phyloP scores from a whole-genome alignment of 2,888 invertebrate species.

The Chrysolina haemoptera region DNA sequence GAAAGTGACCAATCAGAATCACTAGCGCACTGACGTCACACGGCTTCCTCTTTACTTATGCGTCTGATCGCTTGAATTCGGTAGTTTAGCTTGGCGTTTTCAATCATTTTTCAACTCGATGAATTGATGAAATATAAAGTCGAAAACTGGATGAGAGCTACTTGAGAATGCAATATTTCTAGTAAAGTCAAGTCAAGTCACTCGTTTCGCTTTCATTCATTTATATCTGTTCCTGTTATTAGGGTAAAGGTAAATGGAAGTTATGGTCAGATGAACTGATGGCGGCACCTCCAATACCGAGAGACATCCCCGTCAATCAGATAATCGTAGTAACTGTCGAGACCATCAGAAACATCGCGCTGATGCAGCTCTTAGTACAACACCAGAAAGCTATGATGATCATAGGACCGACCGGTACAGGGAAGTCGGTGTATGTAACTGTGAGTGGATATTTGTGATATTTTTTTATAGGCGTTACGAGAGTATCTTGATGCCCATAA shows the following conservation, averaged over 20 bases:
- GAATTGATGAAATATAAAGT: too few species aligned
- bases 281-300: conserved; percentile 83
- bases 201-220: not conserved
- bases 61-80: too few species aligned
- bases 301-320: conserved; percentile 94
- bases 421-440: conserved; percentile 92
- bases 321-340: conserved; percentile 95
- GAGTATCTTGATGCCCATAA: not conserved
- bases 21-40: too few species aligned
- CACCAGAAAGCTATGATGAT: conserved; percentile 89
- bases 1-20: too few species aligned
- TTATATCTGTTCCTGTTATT: conserved; percentile 39
- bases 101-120: too few species aligned
- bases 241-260: conserved; percentile 95
- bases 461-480: not conserved
- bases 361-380: conserved; percentile 85
- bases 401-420: conserved; percentile 95
- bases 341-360: conserved; percentile 86
- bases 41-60: too few species aligned
- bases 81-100: too few species aligned
- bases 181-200: not conserved
- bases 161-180: too few species aligned
- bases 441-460: conserved; percentile 67
- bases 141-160: too few species aligned
- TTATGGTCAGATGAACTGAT: conserved; percentile 90